Base-by-base conservation (phyloP, 2,113 vertebrate species). In the Ascaphus truei region DNA sequence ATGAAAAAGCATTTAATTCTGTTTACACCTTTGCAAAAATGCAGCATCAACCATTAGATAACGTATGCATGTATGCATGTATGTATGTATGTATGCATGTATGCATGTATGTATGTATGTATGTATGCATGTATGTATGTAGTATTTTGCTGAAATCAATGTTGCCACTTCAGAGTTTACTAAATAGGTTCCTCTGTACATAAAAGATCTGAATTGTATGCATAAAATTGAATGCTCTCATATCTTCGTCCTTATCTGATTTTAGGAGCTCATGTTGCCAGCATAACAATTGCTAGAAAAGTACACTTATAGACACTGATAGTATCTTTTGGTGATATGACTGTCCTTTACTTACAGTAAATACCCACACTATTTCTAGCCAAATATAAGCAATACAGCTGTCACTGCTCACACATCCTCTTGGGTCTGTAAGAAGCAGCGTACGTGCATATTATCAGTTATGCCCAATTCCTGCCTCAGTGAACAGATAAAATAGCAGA, bases 401-500 rank as follows among this genome's bases (percentile, higher is more conserved):
- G 52, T 57, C 52, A 55, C 27, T 23, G 27, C 20, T 45, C 37
- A 16, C 18, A 43, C n/a, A 13, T 57, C 20, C 18, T 47, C 20
- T 18, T 31, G 27, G 50, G 34, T 41, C 26, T 29, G 37, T 39
- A 29, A 33, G 47, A 41, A 31, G 36, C 51, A 47, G 20, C 51
- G 30, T 25, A 16, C 51, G 25, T 47, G 37, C 52, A 45, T 45
- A 31, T 57, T 67, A 57, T 45, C 50, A 55, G 15, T 30, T 51
- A 37, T 51, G 45, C 30, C 31, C 18, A 5, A 51, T 63, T 51
- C 12, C 22, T 31, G 31, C 62, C 62, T 45, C 52, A 25, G 36
- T 57, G 51, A 45, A 45, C 52, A 67, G 51, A 67, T 67, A 67
- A 57, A 67, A 67, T 27, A 47, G 37, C 64, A 47, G 52, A 56